A percentile compares a stretch with the other conserved stretches of the same genome.
Conservation (phyloP, 2,797 vertebrate species). For the Microctenopoma steveboyesi region DNA sequence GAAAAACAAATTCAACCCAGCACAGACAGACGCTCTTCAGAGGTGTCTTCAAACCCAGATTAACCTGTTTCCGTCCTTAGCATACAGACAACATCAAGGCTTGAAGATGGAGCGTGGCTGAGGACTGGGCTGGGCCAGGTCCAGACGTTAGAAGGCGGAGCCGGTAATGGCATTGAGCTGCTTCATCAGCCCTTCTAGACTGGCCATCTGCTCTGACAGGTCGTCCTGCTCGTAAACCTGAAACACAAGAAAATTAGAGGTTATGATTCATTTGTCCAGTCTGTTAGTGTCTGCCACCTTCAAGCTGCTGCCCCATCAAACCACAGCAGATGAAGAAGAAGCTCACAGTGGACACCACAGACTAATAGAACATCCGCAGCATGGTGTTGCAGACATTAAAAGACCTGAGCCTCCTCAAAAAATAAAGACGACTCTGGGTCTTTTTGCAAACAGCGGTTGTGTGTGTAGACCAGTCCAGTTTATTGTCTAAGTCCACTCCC, state of each 20-base stretch:
- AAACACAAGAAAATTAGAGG: constrained; percentile 18
- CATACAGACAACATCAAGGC: constrained; percentile 26
- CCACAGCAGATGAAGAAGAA: too few species aligned
- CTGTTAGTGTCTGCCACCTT: too few species aligned
- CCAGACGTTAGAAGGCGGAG: constrained; percentile 89
- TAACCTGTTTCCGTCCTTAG: constrained; percentile 2
- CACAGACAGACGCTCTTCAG: constrained; percentile 36
- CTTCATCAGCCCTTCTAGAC: constrained; percentile 97
- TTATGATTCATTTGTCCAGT: not conserved
- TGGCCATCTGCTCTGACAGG: constrained; percentile 97
- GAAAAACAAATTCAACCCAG: constrained; percentile 47
- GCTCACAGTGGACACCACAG: too few species aligned
- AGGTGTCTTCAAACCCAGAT: constrained; percentile 47
- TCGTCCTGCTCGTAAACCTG: constrained; percentile 97
- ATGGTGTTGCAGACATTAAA: too few species aligned
- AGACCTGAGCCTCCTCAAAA: too few species aligned
- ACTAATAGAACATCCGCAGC: too few species aligned
- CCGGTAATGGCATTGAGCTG: constrained; percentile 98
- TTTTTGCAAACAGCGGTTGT: too few species aligned
- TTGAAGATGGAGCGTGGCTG: constrained; percentile 33
- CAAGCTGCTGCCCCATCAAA: too few species aligned
- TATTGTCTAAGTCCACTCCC: too few species aligned
- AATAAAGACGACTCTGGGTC: too few species aligned
- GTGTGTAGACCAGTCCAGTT: too few species aligned
- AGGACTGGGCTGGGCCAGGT: constrained; percentile 16